phyloP scores from a whole-genome alignment of 2,888 invertebrate species.

The Mystacides longicornis region DNA sequence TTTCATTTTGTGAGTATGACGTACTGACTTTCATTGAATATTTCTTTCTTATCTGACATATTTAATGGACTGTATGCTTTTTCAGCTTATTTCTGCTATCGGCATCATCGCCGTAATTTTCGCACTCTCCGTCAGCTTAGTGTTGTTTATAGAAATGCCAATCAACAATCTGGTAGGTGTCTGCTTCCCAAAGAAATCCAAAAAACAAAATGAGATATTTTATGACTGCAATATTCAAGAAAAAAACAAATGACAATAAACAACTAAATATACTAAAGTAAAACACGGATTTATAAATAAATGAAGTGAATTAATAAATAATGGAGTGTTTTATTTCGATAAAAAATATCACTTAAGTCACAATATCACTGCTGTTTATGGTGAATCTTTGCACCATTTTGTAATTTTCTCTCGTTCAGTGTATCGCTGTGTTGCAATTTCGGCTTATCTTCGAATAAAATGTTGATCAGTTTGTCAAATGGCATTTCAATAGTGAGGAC shows the following conservation, averaged over 20 bases:
- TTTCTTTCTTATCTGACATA: too few species aligned
- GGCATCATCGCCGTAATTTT: neutral
- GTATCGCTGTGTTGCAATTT: neutral
- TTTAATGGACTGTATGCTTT: neutral
- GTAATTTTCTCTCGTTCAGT: neutral
- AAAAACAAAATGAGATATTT: neutral
- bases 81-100: neutral
- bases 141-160: neutral
- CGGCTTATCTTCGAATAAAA: neutral
- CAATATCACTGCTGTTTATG: neutral
- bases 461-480: neutral
- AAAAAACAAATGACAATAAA: too few species aligned
- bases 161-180: neutral
- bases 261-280: too few species aligned
- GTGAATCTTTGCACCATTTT: neutral
- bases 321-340: neutral
- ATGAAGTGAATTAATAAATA: neutral
- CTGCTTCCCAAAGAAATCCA: neutral
- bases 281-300: neutral
- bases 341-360: neutral
- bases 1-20: too few species aligned
- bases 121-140: neutral
- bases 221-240: too few species aligned
- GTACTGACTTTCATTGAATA: too few species aligned
- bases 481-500: neutral